A percentile compares a stretch with the other conserved stretches of the same genome.
phyloP scores from a whole-genome alignment of 2,113 vertebrate genomes.

The Todiramphus saurophagus region DNA sequence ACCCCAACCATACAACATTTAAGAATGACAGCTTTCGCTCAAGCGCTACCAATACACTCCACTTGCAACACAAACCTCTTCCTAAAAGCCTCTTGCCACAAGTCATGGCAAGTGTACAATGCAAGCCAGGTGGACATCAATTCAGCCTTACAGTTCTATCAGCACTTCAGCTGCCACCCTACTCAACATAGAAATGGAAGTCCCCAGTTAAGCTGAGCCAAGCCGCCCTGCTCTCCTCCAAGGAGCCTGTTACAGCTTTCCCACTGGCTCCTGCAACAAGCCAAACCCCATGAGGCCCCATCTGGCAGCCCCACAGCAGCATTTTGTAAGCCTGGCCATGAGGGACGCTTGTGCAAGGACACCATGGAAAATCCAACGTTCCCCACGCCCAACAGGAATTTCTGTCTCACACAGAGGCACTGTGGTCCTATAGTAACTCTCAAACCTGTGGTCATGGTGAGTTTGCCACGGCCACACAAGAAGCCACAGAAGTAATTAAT shows the following conservation, averaged over 20 bases:
- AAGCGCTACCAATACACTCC: neutral
- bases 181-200: neutral
- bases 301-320: neutral
- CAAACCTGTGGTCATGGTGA: rapidly evolving
- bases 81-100: neutral
- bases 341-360: neutral
- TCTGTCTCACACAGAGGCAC: neutral
- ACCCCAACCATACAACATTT: neutral
- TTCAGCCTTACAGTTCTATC: neutral
- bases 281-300: rapidly evolving
- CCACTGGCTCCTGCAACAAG: rapidly evolving
- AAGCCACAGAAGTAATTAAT: neutral
- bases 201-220: neutral
- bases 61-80: neutral
- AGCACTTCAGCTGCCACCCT: neutral
- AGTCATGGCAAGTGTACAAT: rapidly evolving
- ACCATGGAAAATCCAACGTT: neutral
- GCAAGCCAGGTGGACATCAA: rapidly evolving
- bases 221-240: neutral
- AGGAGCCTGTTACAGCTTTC: neutral
- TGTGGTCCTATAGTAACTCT: rapidly evolving
- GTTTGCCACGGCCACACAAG: neutral
- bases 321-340: rapidly evolving
- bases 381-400: neutral
- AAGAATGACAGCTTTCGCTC: neutral